These are phyloP conservation scores for Drosophila saltans DNA, from an alignment of 1,140 invertebrate species.

Conservation along the genomic window DNA sequence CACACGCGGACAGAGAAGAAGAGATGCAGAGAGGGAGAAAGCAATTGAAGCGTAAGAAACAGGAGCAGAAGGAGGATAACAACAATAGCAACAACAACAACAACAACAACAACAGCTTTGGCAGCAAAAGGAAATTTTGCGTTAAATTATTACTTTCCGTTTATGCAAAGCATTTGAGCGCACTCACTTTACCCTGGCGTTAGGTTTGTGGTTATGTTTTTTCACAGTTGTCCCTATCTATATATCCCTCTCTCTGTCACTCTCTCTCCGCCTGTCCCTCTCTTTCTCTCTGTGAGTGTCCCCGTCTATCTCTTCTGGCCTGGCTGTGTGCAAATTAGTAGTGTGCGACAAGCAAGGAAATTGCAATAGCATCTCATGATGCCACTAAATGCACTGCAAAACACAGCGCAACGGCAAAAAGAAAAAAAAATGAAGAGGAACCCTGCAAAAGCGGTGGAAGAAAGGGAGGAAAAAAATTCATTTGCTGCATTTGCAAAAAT, in stretches of 20 bases:
- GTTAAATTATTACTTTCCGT: conserved; percentile 83
- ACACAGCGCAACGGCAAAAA: conserved; percentile 25
- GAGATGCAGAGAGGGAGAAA: conserved; percentile 1
- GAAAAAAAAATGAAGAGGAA: conserved; percentile 4
- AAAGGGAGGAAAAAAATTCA: conserved; percentile 68
- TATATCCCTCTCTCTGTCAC: conserved; percentile 13
- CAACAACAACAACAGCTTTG: conserved; percentile 1
- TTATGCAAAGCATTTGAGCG: conserved; percentile 80
- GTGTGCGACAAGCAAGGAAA: conserved; percentile 80
- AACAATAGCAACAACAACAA: conserved; percentile 12
- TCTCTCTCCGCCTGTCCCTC: not conserved
- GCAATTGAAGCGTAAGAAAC: conserved; percentile 77
- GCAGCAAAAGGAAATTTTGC: conserved; percentile 81
- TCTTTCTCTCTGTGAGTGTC: not conserved
- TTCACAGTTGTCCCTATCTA: conserved; percentile 35
- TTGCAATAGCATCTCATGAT: conserved; percentile 82
- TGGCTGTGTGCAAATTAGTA: conserved; percentile 74
- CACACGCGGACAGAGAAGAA: conserved; percentile 15
- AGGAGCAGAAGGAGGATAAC: conserved; percentile 55
- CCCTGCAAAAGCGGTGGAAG: conserved; percentile 31
- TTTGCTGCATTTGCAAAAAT: conserved; percentile 78
- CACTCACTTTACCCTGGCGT: conserved; percentile 67
- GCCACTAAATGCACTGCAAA: conserved; percentile 74
- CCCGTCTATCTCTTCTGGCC: conserved; percentile 26
- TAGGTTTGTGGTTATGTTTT: conserved; percentile 59